phyloP scores from a whole-genome alignment of 1,140 invertebrate species.

The Rhopalosiphum maidis region DNA sequence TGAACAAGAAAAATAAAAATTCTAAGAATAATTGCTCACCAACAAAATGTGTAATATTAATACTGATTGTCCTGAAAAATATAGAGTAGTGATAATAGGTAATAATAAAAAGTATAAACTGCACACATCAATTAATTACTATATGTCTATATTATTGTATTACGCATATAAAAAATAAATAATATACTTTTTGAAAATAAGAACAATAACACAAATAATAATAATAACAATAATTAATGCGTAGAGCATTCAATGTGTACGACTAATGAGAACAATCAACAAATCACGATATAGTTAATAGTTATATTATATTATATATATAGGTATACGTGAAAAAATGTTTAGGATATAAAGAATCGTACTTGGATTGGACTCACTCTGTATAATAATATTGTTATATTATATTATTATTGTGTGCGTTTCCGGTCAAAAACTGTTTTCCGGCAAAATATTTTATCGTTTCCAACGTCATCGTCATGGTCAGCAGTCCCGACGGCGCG shows the following conservation, averaged over 20 bases:
- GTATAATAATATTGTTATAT: neutral
- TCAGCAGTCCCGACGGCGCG: neutral
- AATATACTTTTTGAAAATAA: neutral
- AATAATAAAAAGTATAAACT: too few relatives aligned
- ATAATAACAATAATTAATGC: neutral
- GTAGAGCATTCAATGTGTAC: neutral
- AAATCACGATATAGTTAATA: neutral
- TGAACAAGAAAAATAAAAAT: too few relatives aligned
- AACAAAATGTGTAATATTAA: too few relatives aligned
- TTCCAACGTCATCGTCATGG: neutral
- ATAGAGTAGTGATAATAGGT: too few relatives aligned
- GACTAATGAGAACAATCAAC: neutral
- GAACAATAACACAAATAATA: neutral
- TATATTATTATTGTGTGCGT: neutral
- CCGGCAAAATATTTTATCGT: neutral
- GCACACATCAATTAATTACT: too few relatives aligned
- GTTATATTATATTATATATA: neutral
- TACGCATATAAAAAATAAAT: neutral
- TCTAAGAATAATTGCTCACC: too few relatives aligned
- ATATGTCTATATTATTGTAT: neutral
- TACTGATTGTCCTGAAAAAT: too few relatives aligned
- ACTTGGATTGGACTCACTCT: neutral
- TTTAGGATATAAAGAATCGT: neutral
- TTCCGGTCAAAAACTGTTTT: neutral
- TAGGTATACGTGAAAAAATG: neutral